phyloP scores from a whole-genome alignment of 2,113 vertebrate genomes.

The Ardeotis arabs region DNA sequence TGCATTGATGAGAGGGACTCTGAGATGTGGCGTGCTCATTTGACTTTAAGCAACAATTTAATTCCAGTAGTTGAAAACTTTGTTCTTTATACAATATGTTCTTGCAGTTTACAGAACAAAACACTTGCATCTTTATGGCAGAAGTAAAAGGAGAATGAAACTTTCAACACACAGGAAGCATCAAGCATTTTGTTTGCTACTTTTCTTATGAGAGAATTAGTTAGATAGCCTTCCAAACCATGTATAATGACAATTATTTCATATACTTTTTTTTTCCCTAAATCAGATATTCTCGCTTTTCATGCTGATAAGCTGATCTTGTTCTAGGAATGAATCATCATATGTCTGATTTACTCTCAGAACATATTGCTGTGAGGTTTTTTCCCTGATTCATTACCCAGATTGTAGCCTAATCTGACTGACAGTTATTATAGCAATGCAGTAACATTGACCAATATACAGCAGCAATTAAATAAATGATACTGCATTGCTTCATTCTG shows the following conservation, averaged over 20 bases:
- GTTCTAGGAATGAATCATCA: neutral
- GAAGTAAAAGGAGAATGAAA: neutral
- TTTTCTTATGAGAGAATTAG: neutral
- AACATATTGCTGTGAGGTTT: neutral
- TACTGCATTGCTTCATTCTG: neutral
- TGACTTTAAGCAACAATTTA: neutral
- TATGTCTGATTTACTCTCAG: neutral
- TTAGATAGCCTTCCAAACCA: neutral
- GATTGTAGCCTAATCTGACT: neutral
- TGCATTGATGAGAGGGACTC: constrained; percentile 3
- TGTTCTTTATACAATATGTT: neutral
- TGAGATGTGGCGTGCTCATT: neutral
- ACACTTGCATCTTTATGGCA: neutral
- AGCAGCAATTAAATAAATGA: neutral
- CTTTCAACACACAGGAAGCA: neutral
- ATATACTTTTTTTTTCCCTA: neutral
- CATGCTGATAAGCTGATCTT: neutral
- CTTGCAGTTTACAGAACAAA: neutral
- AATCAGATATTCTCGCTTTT: neutral
- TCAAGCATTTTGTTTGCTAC: neutral
- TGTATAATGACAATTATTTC: neutral
- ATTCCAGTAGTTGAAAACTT: constrained; percentile 1
- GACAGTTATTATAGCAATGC: neutral
- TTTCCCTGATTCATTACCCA: neutral
- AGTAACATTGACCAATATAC: neutral